Percentiles rank a stretch among this genome's conserved stretches.
Conservation (phyloP, 2,888 invertebrate species). For the Heteropelma amictum region DNA sequence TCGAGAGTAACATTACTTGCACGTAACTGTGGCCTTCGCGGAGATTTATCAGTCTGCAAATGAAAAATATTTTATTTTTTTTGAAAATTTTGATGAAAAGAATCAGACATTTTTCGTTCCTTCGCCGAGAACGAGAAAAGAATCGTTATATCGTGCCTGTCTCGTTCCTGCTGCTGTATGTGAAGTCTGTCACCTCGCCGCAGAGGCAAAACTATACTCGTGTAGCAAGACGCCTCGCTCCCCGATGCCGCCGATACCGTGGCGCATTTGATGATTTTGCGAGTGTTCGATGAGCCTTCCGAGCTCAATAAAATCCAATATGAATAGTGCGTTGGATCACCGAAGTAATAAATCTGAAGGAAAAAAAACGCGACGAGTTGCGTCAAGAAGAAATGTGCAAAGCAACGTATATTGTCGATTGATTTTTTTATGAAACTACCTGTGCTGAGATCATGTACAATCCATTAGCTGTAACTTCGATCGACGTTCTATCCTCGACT, state of each 20-base stretch:
- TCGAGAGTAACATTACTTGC: conserved; percentile 69
- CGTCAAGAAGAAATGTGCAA: too few relatives aligned
- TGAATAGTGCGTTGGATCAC: conserved; percentile 68
- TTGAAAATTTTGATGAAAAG: too few relatives aligned
- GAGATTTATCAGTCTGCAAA: conserved; percentile 68
- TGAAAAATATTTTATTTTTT: neutral
- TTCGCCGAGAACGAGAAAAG: neutral
- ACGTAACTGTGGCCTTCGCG: conserved; percentile 73
- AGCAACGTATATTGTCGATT: neutral
- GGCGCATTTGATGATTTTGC: conserved; percentile 70
- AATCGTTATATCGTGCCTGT: conserved; percentile 63
- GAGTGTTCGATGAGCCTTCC: conserved; percentile 66
- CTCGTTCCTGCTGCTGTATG: conserved; percentile 70
- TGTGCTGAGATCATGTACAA: conserved; percentile 74
- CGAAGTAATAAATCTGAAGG: conserved; percentile 70
- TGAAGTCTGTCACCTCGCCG: conserved; percentile 69
- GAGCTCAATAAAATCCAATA: conserved; percentile 72
- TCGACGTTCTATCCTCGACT: conserved; percentile 72
- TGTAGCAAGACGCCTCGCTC: conserved; percentile 73
- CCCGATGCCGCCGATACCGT: conserved; percentile 67
- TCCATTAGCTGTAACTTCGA: conserved; percentile 72
- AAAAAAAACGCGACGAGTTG: too few relatives aligned
- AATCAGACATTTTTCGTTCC: too few relatives aligned
- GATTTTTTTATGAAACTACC: conserved; percentile 62
- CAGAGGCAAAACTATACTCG: conserved; percentile 68